Evolutionary conservation across 2,797 vertebrate species (phyloP).

Genomic region (Galagoides demidoff): DNA sequence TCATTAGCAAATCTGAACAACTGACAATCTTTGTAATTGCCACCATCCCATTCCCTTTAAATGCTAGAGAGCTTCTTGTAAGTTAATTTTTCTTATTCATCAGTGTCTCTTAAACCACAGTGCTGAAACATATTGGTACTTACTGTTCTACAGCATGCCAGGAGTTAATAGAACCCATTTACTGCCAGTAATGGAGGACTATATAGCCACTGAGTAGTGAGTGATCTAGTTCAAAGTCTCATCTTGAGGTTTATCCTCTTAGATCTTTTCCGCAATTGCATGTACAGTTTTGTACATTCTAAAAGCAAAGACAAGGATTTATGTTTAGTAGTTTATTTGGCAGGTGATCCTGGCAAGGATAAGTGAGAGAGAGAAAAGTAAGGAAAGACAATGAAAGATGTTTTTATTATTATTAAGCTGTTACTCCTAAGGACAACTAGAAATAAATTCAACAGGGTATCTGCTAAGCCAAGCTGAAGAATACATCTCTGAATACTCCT

Average conservation of each 20-base stretch:
- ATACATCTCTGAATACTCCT: background rate
- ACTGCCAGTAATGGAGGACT: background rate
- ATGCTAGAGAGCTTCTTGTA: background rate
- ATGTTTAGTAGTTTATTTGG: background rate
- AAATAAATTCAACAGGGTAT: background rate
- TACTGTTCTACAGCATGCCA: background rate
- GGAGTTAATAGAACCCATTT: background rate
- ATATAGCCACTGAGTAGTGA: background rate
- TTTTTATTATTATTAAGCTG: background rate
- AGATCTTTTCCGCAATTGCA: background rate
- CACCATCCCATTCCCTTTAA: background rate
- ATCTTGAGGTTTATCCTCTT: background rate
- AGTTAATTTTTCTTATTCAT: background rate
- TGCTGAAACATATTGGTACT: background rate
- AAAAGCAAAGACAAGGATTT: slow-evolving; percentile 27
- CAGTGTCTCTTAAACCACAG: background rate
- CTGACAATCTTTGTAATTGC: background rate
- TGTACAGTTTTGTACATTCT: background rate
- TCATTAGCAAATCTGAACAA: background rate
- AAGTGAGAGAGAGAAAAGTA: background rate
- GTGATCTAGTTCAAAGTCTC: background rate
- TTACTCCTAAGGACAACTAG: background rate
- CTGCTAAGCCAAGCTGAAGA: background rate
- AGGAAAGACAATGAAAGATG: background rate
- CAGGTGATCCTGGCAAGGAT: background rate